Evolutionary conservation across 2,888 invertebrate species (phyloP), one percentile per base, ranked within the genome.

Genomic region (Mimumesa dahlbomi): DNA sequence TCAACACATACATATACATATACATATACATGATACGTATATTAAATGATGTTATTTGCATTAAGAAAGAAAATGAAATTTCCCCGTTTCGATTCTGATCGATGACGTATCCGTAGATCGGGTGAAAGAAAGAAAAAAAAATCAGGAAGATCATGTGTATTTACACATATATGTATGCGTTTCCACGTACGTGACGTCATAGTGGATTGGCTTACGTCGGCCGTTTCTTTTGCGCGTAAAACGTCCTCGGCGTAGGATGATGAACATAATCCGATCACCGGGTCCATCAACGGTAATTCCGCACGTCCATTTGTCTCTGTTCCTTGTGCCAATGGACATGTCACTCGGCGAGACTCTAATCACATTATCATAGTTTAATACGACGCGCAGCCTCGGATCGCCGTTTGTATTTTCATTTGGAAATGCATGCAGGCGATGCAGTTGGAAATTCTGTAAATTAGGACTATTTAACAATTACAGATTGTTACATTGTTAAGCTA

Each of bases 321-420:
- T 43, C 18, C 21, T 45, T 16, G 31, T 21, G 31, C 21, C 22
- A 62, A 40, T 31, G 36, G 22, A 63, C 40, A 61, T 49, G 59
- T 42, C 54, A 38, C 16, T 36, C 18, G 22, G 25, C 19, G 31
- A 19, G 48, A 19, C 45, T 58, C 49, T 77, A 77, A 77, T 77
- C 63, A 50, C 45, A 66, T 77, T 77, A 78, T 66, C 72, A 31
- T 19, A 38, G 31, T 45, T 57, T 22, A 56, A 50, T 50, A 53
- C 62, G 21, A 19, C 46, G 18, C 18, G 16, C 50, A 18, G 21
- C 22, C 11, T 40, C 18, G n/a, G n/a, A n/a, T n/a, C n/a, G n/a
- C n/a, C n/a, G n/a, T n/a, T n/a, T 53, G 38, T 54, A 56, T 67
- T 48, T 56, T 62, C 57, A 25, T 69, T 42, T 43, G 5, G 42